Evolutionary conservation across 2,888 invertebrate genomes (phyloP), one percentile per base, ranked within the genome.

Genomic region (Tetropium fuscum): DNA sequence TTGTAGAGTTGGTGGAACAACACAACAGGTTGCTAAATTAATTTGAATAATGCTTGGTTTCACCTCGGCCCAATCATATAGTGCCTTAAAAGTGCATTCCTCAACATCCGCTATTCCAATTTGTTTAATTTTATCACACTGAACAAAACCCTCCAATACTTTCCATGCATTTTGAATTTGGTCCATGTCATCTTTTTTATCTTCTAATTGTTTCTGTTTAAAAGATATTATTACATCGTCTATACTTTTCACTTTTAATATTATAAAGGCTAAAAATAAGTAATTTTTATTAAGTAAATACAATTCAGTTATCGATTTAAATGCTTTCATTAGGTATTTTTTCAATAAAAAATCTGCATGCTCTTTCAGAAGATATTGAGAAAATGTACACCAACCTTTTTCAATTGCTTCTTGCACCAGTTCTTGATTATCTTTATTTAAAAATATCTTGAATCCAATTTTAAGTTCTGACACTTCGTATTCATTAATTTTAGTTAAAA

Each of bases 71-170:
- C 89, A 90, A 40, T 87, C 86, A 81, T 93, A 90, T 1, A 97
- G 83, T 53, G 89, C 85, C 20, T 90, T 87, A 30, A 98, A 90
- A 11, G 90, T 87, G 0, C 87, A 87, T 18, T 93, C 92, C 68
- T 95, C 94, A n/a, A 97, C 86, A 81, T 97, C 97, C 1, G 95
- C 92, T 27, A 97, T 87, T 22, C 97, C 97, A 19, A 96, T 83
- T 71, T 91, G 90, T 10, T 85, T 84, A 2, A 90, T 74, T 72
- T 94, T 87, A 82, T 86, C 87, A 74, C 78, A 78, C 8, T 83
- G 78, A 0, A 91, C 89, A 69, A 90, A 90, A 16, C 87, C 85
- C 78, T 97, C 95, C 13, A 96, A 80, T 0, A 87, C 85, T 20
- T 81, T 83, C 95, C 97, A 97, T 48, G 95, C 84, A 7, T 86